phyloP scores from a whole-genome alignment of 2,113 vertebrate species.

The Tachysurus fulvidraco region DNA sequence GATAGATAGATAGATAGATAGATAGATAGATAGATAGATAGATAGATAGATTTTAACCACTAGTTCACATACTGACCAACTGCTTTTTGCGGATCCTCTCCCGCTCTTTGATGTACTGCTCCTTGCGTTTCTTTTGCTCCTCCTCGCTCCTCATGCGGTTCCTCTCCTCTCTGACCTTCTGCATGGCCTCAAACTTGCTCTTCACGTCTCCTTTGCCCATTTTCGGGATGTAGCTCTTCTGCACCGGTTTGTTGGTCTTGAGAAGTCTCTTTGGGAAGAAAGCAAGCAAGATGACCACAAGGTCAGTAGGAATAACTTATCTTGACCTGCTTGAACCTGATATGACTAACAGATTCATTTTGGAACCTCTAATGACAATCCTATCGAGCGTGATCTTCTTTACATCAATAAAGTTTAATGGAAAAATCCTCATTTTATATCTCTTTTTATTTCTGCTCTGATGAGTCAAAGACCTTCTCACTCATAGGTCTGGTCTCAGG shows the following conservation, averaged over 20 bases:
- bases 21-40: background rate
- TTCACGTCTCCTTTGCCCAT: conserved; percentile 88
- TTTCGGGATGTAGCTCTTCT: conserved; percentile 92
- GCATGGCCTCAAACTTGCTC: conserved; percentile 95
- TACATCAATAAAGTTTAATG: background rate
- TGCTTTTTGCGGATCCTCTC: conserved; percentile 93
- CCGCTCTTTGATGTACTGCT: conserved; percentile 94
- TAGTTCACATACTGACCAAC: conserved; percentile 77
- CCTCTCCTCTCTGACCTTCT: conserved; percentile 94
- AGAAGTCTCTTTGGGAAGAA: conserved; percentile 83
- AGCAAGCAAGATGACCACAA: conserved; percentile 62
- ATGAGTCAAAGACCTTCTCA: background rate
- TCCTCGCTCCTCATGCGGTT: conserved; percentile 87
- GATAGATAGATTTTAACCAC: background rate
- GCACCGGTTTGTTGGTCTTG: conserved; percentile 85
- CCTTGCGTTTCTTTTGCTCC: conserved; percentile 94
- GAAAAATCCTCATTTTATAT: background rate
- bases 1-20: too few species aligned
- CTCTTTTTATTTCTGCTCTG: background rate
- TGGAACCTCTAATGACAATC: background rate
- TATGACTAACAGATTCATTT: background rate
- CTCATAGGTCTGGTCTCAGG: background rate
- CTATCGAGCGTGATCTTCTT: background rate
- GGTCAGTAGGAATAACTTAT: conserved; percentile 7
- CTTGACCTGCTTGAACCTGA: background rate